Percentiles rank a stretch among this genome's conserved stretches.
phyloP scores from a whole-genome alignment of 1,140 invertebrate species.

The Heterodera carotae region DNA sequence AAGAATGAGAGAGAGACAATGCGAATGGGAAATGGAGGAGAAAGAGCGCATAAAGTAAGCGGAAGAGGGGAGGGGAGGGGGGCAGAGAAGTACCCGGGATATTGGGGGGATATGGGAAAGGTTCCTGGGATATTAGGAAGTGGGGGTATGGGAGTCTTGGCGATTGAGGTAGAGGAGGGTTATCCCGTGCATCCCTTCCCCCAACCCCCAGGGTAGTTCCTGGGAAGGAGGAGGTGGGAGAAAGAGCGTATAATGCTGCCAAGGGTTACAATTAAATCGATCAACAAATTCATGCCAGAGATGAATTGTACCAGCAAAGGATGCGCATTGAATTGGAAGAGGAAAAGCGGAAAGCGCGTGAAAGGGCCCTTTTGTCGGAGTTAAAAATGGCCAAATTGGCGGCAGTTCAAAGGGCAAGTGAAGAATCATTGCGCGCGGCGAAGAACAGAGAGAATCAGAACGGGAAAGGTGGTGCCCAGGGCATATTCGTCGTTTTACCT shows the following conservation, averaged over 20 bases:
- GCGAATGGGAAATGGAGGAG: constrained; percentile 57
- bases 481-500: no score
- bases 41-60: constrained; percentile 47
- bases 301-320: constrained; percentile 48
- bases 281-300: constrained; percentile 33
- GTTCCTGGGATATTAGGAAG: no score
- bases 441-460: constrained; percentile 15
- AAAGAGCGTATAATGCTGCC: not conserved
- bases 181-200: no score
- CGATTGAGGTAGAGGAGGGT: no score
- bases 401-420: constrained; percentile 37
- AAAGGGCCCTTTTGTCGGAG: constrained; percentile 39
- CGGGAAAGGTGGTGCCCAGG: constrained; percentile 18
- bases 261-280: no score
- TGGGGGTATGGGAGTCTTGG: no score
- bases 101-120: no score
- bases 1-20: constrained; percentile 50
- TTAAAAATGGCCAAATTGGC: constrained; percentile 48
- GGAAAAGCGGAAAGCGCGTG: constrained; percentile 31
- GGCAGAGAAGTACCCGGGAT: no score
- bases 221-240: constrained; percentile 20
- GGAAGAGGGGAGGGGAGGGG: no score
- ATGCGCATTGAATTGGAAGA: constrained; percentile 42
- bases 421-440: constrained; percentile 21
- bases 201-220: no score